Base-by-base conservation (phyloP, 2,888 invertebrate species). In the Lissocephala sabroskyi region DNA sequence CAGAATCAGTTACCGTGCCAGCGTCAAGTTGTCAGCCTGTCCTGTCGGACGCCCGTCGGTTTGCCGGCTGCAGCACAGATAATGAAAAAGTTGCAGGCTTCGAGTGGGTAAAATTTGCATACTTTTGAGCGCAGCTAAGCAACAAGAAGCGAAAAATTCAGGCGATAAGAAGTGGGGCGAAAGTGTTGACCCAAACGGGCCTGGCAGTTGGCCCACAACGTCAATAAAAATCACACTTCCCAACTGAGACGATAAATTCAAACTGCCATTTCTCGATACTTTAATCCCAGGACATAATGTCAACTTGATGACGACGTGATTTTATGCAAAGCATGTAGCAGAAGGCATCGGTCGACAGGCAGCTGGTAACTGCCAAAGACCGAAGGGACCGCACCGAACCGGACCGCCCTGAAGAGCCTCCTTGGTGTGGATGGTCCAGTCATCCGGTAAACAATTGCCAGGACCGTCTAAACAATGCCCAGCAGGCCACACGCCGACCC, bases 211-310 rank as follows among this genome's bases (percentile, higher is more conserved):
- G 23, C 23, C 7, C 4, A 23, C 73, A 23, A 17, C 28, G 10
- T 16, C 23, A 62, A 73, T 75, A 67, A 73, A 73, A 75, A 71
- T 73, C 71, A 73, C 71, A 71, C 67, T 67, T 65, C 60, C 56
- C 61, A 56, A 58, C 58, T 60, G 54, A 56, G 55, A 61, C 71
- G 61, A 73, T 73, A 75, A 73, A 73, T 73, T 73, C 67, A 63
- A 75, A 73, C 63, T 67, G 65, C 53, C 71, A 71, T 65, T 73
- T 49, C n/a, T n/a, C 65, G 63, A 73, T 75, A 61, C 71, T 73
- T 75, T 75, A 75, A 75, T 73, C 75, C 71, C 75, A 63, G 67
- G 67, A 73, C 67, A 62, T 57, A 75, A 73, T 75, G 67, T 71
- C 59, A 52, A 75, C 61, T 65, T 71, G 71, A 73, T 73, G 71